Base-by-base conservation (phyloP, 2,797 vertebrate species). In the Phataginus tetradactyla region DNA sequence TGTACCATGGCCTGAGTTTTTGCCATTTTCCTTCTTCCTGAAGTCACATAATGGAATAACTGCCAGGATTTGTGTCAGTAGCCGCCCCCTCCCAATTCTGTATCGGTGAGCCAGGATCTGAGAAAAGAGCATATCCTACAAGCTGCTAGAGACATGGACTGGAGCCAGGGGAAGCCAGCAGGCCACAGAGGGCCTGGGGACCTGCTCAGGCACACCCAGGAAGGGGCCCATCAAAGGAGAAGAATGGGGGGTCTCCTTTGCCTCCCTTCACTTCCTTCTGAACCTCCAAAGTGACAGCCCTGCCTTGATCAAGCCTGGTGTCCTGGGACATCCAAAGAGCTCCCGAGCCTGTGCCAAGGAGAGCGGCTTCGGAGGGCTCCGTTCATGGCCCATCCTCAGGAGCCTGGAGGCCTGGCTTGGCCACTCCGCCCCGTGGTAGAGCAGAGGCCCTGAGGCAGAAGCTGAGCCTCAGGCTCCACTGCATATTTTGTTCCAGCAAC, bases 401-500 rank as follows among this genome's bases (percentile, higher is more conserved):
- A 27, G 61, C 71, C 63, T 42, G 20, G 84, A 85, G 79, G n/a
- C 77, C 71, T n/a, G 77, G 61, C 32, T 81, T 15, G 34, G 81
- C 79, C 89, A 92, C 68, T 66, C 77, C n/a, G 49, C 53, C 84
- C 27, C 1, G 2, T 1, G 11, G 64, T 59, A 66, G 53, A 79
- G 74, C 68, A 64, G 86, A 88, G 37, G 74, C 37, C 17, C 49
- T 11, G 79, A 66, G 64, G 34, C 15, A 86, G 79, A 86, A 92
- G 88, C 45, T 9, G 29, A 32, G 6, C 81, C 81, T 90, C 77
- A 39, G 39, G 57, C 87, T 51, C 69, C 49, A 84, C 78, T 91
- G 61, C 2, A 20, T 83, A 88, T 94, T 94, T 93, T 92, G 90
- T 96, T 90, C 96, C 95, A 92, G 95, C 90, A 89, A 98, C 92